Evolutionary conservation across 2,113 vertebrate species (phyloP), one percentile per base, ranked within the genome.

Genomic region (Mormoops blainvillei): DNA sequence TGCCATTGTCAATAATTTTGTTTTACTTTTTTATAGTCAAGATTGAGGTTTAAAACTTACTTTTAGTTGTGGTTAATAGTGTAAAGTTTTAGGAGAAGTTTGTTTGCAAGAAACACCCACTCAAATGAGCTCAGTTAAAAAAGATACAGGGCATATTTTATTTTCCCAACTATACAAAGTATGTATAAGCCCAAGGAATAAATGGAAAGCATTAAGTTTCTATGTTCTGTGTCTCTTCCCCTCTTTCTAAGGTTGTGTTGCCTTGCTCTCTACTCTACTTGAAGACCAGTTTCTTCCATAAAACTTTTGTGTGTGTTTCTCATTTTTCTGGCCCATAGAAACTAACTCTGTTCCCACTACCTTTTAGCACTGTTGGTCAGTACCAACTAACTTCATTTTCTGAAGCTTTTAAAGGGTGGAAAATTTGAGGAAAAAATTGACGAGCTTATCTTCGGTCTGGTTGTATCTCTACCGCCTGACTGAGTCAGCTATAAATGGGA

Each of bases 91-190:
- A 26, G 13, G 28, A 11, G 41, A 86, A 78, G 22, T 77, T 48
- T 56, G 52, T 90, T 95, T 88, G 45, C 45, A 94, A 77, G 70
- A 52, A 94, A 78, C 28, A 91, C 38, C n/a, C 71, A 88, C 24
- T 73, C 33, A 77, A 86, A 76, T 87, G 36, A 83, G 58, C 58
- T 54, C 45, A 92, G 77, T 71, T 78, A 48, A 70, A 52, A 83
- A 88, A 87, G n/a, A 67, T 20, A 67, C 45, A 86, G 19, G 24
- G 31, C 38, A 33, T 58, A 80, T 68, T 89, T 82, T 80, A 70
- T 94, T 89, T 82, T 58, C 12, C 24, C 48, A 68, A 22, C 19
- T 61, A 45, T 16, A 56, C 63, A 56, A 94, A 41, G 3, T 91
- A 83, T 18, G 63, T 43, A 16, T 8, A 68, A 20, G 33, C 74